phyloP scores from a whole-genome alignment of 2,797 vertebrate species.

The Diceros bicornis region DNA sequence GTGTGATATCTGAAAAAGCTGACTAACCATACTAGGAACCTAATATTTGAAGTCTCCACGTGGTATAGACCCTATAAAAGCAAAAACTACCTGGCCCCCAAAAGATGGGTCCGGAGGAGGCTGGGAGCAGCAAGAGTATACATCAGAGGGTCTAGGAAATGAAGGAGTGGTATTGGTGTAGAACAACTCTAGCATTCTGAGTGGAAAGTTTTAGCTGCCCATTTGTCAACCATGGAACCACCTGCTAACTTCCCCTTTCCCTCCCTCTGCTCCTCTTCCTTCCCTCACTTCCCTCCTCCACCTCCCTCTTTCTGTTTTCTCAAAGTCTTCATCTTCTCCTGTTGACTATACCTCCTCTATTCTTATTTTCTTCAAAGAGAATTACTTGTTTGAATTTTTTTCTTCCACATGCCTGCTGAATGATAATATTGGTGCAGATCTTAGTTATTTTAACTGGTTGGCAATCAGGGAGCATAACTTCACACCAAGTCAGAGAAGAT shows the following conservation, averaged over 20 bases:
- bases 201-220: not conserved
- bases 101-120: not conserved
- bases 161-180: not conserved
- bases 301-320: not conserved
- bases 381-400: not conserved
- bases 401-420: not conserved
- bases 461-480: not conserved
- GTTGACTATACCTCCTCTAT: not conserved
- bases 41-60: not conserved
- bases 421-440: not conserved
- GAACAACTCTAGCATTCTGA: not conserved
- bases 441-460: conserved; percentile 25
- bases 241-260: accelerated
- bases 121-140: not conserved
- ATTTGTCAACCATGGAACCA: accelerated
- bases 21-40: not conserved
- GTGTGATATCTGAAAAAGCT: conserved; percentile 19
- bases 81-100: not conserved
- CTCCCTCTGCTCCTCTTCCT: not conserved
- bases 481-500: not conserved
- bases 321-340: not conserved
- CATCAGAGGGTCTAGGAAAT: not conserved
- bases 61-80: not conserved
- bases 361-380: conserved; percentile 43
- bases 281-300: not conserved